Evolutionary conservation across 2,113 vertebrate genomes (phyloP).

Genomic region (Eurypyga helias): DNA sequence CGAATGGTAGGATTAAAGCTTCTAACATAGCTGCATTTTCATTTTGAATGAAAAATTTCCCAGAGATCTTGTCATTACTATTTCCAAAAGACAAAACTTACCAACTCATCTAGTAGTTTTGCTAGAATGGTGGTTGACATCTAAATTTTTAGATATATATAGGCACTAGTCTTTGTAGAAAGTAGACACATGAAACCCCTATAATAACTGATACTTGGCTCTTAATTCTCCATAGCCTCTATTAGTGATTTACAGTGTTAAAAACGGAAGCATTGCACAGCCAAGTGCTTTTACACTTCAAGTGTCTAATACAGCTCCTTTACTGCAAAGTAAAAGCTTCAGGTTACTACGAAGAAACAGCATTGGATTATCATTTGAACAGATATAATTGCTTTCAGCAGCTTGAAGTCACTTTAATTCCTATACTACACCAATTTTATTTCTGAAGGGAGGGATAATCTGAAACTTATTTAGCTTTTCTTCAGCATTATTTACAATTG

Average conservation of each 20-base stretch:
- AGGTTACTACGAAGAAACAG: not conserved
- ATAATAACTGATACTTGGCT: not conserved
- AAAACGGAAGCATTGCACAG: not conserved
- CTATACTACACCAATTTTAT: not conserved
- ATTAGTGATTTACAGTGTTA: not conserved
- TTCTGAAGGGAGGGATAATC: not conserved
- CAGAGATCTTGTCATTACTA: not conserved
- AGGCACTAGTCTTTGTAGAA: not conserved
- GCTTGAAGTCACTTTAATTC: slow-evolving; percentile 22
- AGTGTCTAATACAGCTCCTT: not conserved
- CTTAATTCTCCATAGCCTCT: not conserved
- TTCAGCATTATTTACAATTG: slow-evolving; percentile 19
- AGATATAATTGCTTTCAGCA: slow-evolving; percentile 41
- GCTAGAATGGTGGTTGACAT: not conserved
- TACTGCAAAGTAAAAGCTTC: slow-evolving; percentile 2
- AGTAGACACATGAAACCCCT: not conserved
- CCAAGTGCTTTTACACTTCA: not conserved
- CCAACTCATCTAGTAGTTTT: not conserved
- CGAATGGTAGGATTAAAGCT: not conserved
- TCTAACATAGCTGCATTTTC: not conserved
- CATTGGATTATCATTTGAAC: slow-evolving; percentile 26
- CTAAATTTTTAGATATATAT: not conserved
- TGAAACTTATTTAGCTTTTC: not conserved
- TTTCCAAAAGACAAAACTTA: not conserved
- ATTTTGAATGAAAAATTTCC: not conserved